Conservation (phyloP, 2,113 vertebrate genomes). For the Lampris incognitus region DNA sequence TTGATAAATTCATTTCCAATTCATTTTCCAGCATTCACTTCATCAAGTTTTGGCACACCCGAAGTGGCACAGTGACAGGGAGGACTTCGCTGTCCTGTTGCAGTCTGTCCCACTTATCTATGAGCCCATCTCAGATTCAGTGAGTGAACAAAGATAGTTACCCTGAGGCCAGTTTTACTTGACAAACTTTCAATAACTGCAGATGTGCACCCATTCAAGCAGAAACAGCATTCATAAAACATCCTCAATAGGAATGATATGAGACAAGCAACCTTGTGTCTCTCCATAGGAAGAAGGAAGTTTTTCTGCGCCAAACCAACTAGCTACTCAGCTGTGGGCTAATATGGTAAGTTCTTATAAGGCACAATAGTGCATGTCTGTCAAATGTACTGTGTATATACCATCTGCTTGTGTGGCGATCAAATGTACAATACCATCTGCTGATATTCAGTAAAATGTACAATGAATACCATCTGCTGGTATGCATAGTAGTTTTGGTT, state of each 20-base stretch:
- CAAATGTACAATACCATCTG: too few species aligned
- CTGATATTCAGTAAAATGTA: background rate
- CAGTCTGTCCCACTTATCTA: conserved; percentile 79
- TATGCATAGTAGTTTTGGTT: background rate
- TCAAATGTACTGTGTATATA: too few species aligned
- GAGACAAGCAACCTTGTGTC: conserved; percentile 18
- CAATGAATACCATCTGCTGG: background rate
- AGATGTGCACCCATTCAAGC: background rate
- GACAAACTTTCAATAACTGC: background rate
- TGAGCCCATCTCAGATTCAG: conserved; percentile 44
- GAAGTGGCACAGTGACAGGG: conserved; percentile 60
- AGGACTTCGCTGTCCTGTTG: conserved; percentile 83
- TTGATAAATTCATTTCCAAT: background rate
- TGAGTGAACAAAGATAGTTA: conserved; percentile 46
- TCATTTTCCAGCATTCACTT: conserved; percentile 67
- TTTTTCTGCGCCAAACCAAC: conserved; percentile 29
- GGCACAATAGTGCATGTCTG: background rate
- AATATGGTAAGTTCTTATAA: conserved; percentile 66
- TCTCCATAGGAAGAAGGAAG: conserved; percentile 50
- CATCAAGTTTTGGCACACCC: conserved; percentile 61
- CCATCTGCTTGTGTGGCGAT: too few species aligned
- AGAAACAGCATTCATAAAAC: background rate
- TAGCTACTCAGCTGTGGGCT: conserved; percentile 73
- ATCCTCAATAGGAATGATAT: conserved; percentile 13
- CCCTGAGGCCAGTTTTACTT: background rate